phyloP scores from a whole-genome alignment of 2,888 invertebrate genomes.

The Lasioglossum vierecki region DNA sequence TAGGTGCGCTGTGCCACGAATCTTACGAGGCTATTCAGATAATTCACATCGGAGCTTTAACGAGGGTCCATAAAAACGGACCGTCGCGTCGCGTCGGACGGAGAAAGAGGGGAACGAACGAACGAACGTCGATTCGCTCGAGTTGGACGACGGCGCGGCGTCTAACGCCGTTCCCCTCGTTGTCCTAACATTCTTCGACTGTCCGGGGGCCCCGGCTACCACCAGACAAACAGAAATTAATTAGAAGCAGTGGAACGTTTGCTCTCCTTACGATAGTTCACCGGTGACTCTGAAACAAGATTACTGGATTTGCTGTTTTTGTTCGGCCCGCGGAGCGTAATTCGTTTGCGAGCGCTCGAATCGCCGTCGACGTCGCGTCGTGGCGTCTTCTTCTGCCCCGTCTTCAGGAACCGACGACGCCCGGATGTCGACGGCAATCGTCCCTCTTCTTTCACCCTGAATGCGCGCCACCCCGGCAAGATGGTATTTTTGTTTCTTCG shows the following conservation, averaged over 20 bases:
- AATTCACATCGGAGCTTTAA: slow-evolving; percentile 66
- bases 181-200: neutral
- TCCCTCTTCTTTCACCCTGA: slow-evolving; percentile 14
- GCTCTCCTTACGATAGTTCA: slow-evolving; percentile 68
- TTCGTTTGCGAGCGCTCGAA: slow-evolving; percentile 76
- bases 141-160: slow-evolving; percentile 13
- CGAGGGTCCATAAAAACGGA: slow-evolving; percentile 65
- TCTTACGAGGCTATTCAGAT: slow-evolving; percentile 52
- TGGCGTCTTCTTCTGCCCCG: slow-evolving; percentile 8
- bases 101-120: neutral
- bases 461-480: neutral
- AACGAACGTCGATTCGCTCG: slow-evolving; percentile 58
- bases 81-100: neutral
- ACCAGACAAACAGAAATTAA: slow-evolving; percentile 75
- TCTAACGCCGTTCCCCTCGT: slow-evolving; percentile 9
- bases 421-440: slow-evolving; percentile 68
- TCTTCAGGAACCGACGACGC: slow-evolving; percentile 56
- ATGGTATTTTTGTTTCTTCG: slow-evolving; percentile 65
- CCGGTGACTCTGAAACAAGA: slow-evolving; percentile 75
- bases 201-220: slow-evolving; percentile 23
- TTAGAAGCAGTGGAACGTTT: slow-evolving; percentile 74
- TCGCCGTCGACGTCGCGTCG: slow-evolving; percentile 60
- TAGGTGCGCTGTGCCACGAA: slow-evolving; percentile 32
- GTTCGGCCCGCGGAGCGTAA: slow-evolving; percentile 69
- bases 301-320: slow-evolving; percentile 77